These are phyloP conservation scores for Halcyon senegalensis DNA, from an alignment of 2,113 vertebrate genomes.

Conservation along the genomic window DNA sequence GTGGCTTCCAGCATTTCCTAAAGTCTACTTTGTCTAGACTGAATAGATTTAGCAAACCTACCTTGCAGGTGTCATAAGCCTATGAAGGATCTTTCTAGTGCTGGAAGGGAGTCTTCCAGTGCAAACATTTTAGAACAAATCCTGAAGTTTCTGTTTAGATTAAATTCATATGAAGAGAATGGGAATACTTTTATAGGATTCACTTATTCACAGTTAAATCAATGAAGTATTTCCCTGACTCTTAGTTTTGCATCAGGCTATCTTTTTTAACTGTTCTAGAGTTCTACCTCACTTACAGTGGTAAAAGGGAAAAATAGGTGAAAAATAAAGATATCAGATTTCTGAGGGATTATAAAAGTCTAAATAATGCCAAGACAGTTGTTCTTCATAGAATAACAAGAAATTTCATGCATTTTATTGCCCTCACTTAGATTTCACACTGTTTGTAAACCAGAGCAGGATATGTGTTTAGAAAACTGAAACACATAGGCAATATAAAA, in stretches of 20 bases:
- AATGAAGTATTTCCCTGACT: not conserved
- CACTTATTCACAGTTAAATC: not conserved
- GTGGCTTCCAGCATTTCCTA: not conserved
- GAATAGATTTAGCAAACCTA: not conserved
- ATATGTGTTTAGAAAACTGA: not conserved
- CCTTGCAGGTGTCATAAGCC: not conserved
- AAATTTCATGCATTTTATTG: not conserved
- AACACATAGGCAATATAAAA: not conserved
- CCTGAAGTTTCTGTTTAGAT: not conserved
- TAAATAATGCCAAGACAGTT: not conserved
- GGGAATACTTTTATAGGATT: not conserved
- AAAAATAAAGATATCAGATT: not conserved
- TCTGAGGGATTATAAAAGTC: not conserved
- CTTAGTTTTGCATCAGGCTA: not conserved
- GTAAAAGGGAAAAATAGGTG: not conserved
- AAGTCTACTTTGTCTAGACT: not conserved
- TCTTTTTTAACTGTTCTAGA: not conserved
- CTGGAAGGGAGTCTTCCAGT: not conserved
- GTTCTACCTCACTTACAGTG: not conserved
- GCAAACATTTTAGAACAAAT: not conserved
- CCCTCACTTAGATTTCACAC: not conserved
- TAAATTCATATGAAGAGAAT: not conserved
- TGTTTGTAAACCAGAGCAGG: not conserved
- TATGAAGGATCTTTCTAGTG: not conserved
- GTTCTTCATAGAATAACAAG: not conserved